A percentile compares a stretch with the other conserved stretches of the same genome.
These are phyloP conservation scores for Pterostichus madidus DNA, from an alignment of 2,888 invertebrate species.

Conservation along the genomic window DNA sequence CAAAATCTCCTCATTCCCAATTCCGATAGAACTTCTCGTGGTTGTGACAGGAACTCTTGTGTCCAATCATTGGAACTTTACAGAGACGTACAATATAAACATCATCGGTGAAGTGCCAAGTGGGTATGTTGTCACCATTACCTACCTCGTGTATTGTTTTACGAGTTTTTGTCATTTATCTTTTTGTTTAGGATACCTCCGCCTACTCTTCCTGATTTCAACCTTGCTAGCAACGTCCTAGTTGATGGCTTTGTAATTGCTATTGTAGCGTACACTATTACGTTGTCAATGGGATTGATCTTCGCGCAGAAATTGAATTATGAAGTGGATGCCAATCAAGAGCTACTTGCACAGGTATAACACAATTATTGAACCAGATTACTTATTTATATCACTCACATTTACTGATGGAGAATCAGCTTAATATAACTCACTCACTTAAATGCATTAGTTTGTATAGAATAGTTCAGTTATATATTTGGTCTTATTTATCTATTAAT, in stretches of 20 bases:
- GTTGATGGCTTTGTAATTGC: constrained; percentile 84
- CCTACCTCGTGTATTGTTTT: neutral
- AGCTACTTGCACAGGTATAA: constrained; percentile 82
- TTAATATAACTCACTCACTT: too few relatives aligned
- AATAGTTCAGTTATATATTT: too few relatives aligned
- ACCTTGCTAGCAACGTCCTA: constrained; percentile 79
- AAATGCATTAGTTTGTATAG: too few relatives aligned
- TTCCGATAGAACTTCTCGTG: constrained; percentile 87
- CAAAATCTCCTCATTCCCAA: constrained; percentile 83
- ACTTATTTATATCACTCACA: too few relatives aligned
- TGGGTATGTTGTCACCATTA: constrained; percentile 77
- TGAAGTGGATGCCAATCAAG: constrained; percentile 86
- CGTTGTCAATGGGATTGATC: constrained; percentile 87
- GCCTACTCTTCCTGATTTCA: constrained; percentile 80
- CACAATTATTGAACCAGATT: too few relatives aligned
- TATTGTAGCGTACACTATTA: constrained; percentile 86
- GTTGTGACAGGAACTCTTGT: constrained; percentile 84
- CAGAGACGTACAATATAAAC: constrained; percentile 78
- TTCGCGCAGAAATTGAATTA: constrained; percentile 86
- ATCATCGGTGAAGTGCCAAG: constrained; percentile 85
- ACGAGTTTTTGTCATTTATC: neutral
- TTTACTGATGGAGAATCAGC: too few relatives aligned
- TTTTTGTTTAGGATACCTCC: constrained; percentile 79
- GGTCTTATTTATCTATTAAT: too few relatives aligned
- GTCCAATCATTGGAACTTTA: constrained; percentile 81